These are phyloP conservation scores for Donacobius atricapilla DNA, from an alignment of 2,113 vertebrate genomes.

Conservation along the genomic window DNA sequence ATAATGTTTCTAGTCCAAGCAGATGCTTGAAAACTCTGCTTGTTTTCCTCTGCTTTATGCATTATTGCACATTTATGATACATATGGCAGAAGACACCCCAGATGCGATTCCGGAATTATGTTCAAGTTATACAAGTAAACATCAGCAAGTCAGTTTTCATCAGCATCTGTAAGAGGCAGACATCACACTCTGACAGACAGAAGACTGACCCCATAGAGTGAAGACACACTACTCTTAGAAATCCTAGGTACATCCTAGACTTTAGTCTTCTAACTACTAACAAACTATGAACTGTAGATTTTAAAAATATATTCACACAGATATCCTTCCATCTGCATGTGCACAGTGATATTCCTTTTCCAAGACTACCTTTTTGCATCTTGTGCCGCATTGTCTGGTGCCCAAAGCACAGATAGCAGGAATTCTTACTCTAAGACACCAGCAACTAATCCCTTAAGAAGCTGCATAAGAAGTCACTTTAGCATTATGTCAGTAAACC, in stretches of 20 bases:
- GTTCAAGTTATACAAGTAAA: slow-evolving; percentile 13
- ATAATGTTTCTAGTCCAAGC: not conserved
- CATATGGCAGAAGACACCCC: not conserved
- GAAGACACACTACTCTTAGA: not conserved
- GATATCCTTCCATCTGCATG: not conserved
- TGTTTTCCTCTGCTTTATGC: not conserved
- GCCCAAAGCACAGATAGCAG: not conserved
- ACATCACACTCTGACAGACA: not conserved
- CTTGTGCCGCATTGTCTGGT: fast-evolving
- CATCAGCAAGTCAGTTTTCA: slow-evolving; percentile 24
- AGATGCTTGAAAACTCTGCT: not conserved
- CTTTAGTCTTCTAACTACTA: not conserved
- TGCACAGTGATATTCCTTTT: not conserved
- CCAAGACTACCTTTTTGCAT: not conserved
- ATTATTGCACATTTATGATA: not conserved
- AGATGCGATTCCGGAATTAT: not conserved
- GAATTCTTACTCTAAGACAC: not conserved
- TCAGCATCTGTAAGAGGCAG: not conserved
- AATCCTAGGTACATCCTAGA: not conserved
- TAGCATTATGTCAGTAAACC: not conserved
- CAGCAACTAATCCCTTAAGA: not conserved
- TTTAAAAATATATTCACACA: not conserved
- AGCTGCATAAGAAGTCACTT: not conserved
- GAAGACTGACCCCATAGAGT: not conserved
- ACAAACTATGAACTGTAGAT: not conserved